A percentile compares a stretch with the other conserved stretches of the same genome.
Conservation (phyloP, 2,797 vertebrate genomes). For the Coendou prehensilis region DNA sequence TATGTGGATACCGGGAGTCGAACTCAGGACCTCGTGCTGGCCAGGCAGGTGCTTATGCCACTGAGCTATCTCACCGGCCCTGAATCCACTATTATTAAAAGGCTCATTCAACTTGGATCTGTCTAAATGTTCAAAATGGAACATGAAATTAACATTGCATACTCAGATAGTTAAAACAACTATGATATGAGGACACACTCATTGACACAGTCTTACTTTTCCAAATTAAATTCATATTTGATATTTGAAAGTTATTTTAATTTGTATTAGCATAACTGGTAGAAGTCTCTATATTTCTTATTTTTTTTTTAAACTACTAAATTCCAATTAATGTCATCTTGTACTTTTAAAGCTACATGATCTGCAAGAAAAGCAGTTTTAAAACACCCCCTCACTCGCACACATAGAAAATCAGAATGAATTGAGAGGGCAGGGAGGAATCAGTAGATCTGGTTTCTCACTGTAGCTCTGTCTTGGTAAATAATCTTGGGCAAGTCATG, state of each 20-base stretch:
- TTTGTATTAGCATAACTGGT: conserved; percentile 63
- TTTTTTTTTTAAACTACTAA: conserved; percentile 63
- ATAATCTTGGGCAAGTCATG: not conserved
- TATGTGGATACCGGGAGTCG: too few relatives aligned
- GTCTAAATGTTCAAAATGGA: not conserved
- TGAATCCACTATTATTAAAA: not conserved
- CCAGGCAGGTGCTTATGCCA: too few relatives aligned
- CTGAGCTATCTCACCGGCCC: too few relatives aligned
- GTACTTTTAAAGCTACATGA: conserved; percentile 64
- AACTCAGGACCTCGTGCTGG: too few relatives aligned
- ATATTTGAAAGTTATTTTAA: conserved; percentile 79
- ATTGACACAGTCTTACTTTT: conserved; percentile 61
- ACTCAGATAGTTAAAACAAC: conserved; percentile 10
- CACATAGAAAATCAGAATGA: conserved; percentile 23
- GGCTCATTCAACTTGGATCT: conserved; percentile 23
- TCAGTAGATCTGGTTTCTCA: not conserved
- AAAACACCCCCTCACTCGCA: not conserved
- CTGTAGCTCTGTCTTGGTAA: not conserved
- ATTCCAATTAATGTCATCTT: conserved; percentile 73
- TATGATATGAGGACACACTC: not conserved
- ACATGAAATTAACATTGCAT: conserved; percentile 2
- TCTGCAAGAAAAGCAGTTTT: conserved; percentile 58
- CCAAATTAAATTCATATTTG: conserved; percentile 71
- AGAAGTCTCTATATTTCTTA: conserved; percentile 63
- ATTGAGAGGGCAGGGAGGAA: not conserved